These are phyloP conservation scores for Labroides dimidiatus DNA, from an alignment of 2,797 vertebrate species.

Conservation along the genomic window DNA sequence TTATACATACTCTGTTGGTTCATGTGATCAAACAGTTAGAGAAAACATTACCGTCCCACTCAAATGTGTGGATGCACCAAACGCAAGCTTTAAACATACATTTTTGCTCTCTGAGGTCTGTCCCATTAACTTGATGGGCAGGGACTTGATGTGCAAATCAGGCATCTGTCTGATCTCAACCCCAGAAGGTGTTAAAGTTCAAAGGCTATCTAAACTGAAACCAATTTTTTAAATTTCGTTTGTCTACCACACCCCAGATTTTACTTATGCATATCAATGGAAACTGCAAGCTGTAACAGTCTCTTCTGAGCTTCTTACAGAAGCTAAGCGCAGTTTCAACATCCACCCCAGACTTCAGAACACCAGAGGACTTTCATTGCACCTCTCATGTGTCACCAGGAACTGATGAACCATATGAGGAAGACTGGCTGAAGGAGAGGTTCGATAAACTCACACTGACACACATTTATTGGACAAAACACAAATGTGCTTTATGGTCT, in stretches of 20 bases:
- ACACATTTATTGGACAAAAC: constrained; percentile 16
- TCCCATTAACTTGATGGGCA: constrained; percentile 18
- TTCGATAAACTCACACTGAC: not conserved
- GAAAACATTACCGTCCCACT: constrained; percentile 14
- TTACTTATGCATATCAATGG: constrained; percentile 4
- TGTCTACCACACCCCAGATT: not conserved
- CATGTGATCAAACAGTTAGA: constrained; percentile 17
- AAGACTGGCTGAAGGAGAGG: not conserved
- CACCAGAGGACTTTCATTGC: constrained; percentile 6
- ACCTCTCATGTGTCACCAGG: constrained; percentile 3
- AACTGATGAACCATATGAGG: constrained; percentile 14
- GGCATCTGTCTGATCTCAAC: constrained; percentile 17
- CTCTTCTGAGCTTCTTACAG: not conserved
- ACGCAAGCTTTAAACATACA: constrained; percentile 1
- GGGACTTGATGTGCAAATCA: constrained; percentile 24
- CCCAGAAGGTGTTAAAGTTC: constrained; percentile 9
- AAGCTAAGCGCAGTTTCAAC: not conserved
- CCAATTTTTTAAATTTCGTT: constrained; percentile 1
- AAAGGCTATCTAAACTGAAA: constrained; percentile 6
- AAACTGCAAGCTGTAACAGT: not conserved
- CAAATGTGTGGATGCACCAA: not conserved
- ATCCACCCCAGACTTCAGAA: constrained; percentile 3
- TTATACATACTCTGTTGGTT: constrained; percentile 15
- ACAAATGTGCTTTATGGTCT: not conserved
- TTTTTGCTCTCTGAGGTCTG: no score